Conservation (phyloP, 2,888 invertebrate genomes). For the Charanyca ferruginea region DNA sequence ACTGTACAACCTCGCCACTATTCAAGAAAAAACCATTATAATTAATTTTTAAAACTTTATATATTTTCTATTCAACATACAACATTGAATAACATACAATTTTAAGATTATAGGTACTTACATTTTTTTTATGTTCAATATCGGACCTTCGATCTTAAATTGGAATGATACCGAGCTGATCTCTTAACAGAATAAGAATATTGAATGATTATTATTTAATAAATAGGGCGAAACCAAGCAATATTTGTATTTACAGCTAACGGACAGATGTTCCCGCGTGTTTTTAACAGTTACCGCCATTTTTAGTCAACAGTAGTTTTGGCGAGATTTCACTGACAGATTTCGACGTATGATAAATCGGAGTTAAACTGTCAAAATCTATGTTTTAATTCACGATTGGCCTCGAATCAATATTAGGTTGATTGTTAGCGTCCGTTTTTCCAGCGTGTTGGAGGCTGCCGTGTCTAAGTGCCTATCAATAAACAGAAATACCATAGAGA, state of each 20-base stretch:
- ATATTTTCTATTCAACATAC: constrained; percentile 88
- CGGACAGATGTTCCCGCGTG: constrained; percentile 67
- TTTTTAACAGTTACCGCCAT: constrained; percentile 43
- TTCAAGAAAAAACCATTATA: constrained; percentile 82
- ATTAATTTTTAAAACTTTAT: constrained; percentile 82
- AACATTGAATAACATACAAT: constrained; percentile 87
- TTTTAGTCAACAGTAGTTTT: constrained; percentile 5
- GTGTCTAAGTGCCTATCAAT: constrained; percentile 65
- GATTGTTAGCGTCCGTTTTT: constrained; percentile 22
- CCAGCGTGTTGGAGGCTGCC: constrained; percentile 59
- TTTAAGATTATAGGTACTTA: constrained; percentile 72
- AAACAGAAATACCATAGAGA: constrained; percentile 70
- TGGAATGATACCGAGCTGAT: constrained; percentile 90
- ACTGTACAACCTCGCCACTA: constrained; percentile 83
- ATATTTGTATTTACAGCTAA: constrained; percentile 77
- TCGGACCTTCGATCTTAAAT: constrained; percentile 79
- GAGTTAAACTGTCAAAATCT: constrained; percentile 47
- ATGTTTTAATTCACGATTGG: constrained; percentile 52
- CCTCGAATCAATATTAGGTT: constrained; percentile 54
- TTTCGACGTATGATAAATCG: constrained; percentile 20
- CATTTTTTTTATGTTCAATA: constrained; percentile 73
- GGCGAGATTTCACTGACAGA: constrained; percentile 6
- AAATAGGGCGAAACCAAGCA: constrained; percentile 71
- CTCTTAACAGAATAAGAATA: constrained; percentile 65
- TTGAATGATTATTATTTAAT: constrained; percentile 67